These are phyloP conservation scores for Steinernema hermaphroditum DNA, from an alignment of 2,888 invertebrate species.

Conservation along the genomic window DNA sequence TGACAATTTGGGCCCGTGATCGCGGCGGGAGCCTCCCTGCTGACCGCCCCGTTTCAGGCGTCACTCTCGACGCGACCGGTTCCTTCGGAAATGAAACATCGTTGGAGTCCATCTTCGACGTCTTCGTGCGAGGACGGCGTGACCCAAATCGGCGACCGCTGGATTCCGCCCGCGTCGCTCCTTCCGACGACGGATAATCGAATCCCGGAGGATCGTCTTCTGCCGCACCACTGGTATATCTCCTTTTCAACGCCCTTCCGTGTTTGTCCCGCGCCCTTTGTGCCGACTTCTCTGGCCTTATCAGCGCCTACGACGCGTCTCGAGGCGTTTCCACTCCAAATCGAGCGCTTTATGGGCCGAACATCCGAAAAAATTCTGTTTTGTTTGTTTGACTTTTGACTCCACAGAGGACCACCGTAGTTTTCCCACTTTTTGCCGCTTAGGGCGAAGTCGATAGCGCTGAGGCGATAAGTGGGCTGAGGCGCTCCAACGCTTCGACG, in stretches of 20 bases:
- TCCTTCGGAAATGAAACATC: conserved; percentile 29
- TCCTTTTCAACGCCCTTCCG: neutral
- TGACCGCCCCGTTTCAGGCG: conserved; percentile 5
- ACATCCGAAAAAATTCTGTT: neutral
- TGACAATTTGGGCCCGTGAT: too few relatives aligned
- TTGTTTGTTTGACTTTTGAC: conserved; percentile 22
- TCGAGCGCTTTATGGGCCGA: neutral
- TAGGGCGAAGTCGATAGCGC: neutral
- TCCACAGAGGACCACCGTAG: conserved; percentile 7
- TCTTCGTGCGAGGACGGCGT: conserved; percentile 29
- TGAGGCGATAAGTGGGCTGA: neutral
- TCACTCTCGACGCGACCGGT: conserved; percentile 26
- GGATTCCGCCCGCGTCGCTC: neutral
- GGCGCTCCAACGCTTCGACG: neutral
- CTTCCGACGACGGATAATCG: neutral
- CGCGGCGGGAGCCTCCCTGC: too few relatives aligned
- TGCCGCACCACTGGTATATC: conserved; percentile 11
- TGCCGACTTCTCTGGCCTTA: neutral
- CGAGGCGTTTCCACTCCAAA: neutral
- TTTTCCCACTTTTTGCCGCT: conserved; percentile 1
- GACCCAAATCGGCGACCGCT: conserved; percentile 27
- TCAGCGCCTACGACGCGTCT: neutral
- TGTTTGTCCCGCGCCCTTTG: conserved; percentile 27
- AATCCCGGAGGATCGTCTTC: conserved; percentile 5
- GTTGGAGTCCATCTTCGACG: conserved; percentile 28